Percentiles rank a stretch among this genome's conserved stretches.
These are phyloP conservation scores for Ochropacha duplaris DNA, from an alignment of 2,888 invertebrate genomes.

Conservation along the genomic window DNA sequence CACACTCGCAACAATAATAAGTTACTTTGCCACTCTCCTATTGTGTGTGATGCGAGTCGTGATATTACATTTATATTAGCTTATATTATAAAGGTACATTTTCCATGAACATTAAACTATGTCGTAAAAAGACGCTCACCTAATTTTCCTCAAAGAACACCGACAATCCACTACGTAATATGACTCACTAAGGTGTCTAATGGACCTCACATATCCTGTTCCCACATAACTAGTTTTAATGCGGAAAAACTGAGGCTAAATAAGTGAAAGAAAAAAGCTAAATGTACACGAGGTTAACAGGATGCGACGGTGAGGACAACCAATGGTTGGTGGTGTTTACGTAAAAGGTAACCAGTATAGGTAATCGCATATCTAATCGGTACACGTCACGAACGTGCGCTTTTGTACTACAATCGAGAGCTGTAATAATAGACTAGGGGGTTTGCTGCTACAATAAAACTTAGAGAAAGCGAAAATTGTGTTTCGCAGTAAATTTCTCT, in stretches of 20 bases:
- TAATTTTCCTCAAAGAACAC: constrained; percentile 21
- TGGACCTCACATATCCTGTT: constrained; percentile 35
- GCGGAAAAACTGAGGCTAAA: constrained; percentile 51
- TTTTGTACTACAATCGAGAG: constrained; percentile 14
- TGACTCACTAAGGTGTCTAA: constrained; percentile 17
- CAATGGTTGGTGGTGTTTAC: constrained; percentile 38
- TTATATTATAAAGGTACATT: neutral
- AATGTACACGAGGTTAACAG: constrained; percentile 59
- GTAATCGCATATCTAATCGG: constrained; percentile 16
- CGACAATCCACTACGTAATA: neutral
- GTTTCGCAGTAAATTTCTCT: constrained; percentile 8
- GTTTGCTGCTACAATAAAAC: neutral
- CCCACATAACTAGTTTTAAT: constrained; percentile 39
- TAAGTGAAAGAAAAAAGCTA: constrained; percentile 55
- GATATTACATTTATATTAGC: no score
- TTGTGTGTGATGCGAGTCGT: no score
- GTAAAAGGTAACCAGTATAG: constrained; percentile 43
- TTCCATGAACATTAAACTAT: constrained; percentile 7
- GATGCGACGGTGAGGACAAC: constrained; percentile 58
- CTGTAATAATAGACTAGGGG: neutral
- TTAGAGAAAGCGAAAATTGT: neutral
- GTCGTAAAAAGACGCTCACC: constrained; percentile 21
- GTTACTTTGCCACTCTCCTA: neutral
- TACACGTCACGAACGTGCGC: constrained; percentile 21
- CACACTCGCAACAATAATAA: neutral